These are phyloP conservation scores for Phymorhynchus buccinoides DNA, from an alignment of 1,140 invertebrate genomes.

Conservation along the genomic window DNA sequence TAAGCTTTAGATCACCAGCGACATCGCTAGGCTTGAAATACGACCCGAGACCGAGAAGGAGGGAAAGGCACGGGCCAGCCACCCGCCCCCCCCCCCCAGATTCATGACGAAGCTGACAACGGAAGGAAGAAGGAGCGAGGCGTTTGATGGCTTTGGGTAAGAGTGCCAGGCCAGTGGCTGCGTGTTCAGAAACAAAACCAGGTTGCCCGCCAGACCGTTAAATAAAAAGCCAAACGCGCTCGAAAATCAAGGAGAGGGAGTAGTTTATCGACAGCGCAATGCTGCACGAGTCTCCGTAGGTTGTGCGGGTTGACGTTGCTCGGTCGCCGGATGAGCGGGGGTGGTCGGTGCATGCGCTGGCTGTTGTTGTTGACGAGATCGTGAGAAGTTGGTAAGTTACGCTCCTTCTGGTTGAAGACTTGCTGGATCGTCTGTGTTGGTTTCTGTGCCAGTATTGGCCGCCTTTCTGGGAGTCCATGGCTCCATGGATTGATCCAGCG, in stretches of 20 bases:
- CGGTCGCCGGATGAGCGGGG: background rate
- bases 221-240: constrained; percentile 77
- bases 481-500: background rate
- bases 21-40: constrained; percentile 73
- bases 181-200: constrained; percentile 76
- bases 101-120: constrained; percentile 75
- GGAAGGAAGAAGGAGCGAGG: constrained; percentile 73
- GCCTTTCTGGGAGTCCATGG: background rate
- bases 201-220: constrained; percentile 75
- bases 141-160: constrained; percentile 73
- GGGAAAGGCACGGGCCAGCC: constrained; percentile 73
- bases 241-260: constrained; percentile 73
- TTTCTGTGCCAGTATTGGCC: background rate
- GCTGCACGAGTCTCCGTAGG: constrained; percentile 50
- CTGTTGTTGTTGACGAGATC: background rate
- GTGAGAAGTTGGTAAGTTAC: too few relatives aligned
- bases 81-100: constrained; percentile 75
- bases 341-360: background rate
- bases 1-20: constrained; percentile 74
- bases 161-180: constrained; percentile 73
- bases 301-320: background rate
- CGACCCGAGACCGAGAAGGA: too few relatives aligned
- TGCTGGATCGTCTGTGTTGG: background rate
- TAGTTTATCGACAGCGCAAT: constrained; percentile 64
- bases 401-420: background rate